phyloP scores from a whole-genome alignment of 2,888 invertebrate genomes.

The Coenonympha glycerion region DNA sequence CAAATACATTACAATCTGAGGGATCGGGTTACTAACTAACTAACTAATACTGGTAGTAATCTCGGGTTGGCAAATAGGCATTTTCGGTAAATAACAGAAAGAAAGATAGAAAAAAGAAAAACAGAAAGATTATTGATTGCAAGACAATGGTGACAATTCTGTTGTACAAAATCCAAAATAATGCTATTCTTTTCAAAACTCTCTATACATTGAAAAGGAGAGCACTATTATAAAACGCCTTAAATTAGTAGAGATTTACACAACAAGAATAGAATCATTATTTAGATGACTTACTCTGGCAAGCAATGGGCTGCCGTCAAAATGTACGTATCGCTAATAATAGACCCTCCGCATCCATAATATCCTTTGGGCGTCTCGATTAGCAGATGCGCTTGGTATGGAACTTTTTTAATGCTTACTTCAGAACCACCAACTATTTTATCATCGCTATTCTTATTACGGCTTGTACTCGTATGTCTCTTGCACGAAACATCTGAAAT shows the following conservation, averaged over 20 bases:
- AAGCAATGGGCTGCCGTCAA: constrained; percentile 14
- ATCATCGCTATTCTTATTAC: not conserved
- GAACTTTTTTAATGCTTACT: not conserved
- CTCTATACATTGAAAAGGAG: too few relatives aligned
- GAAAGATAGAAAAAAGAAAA: too few relatives aligned
- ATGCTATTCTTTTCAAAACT: too few relatives aligned
- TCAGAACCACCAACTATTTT: constrained; percentile 5
- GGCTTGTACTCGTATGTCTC: not conserved
- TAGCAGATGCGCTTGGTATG: constrained; percentile 3
- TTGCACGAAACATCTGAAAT: constrained; percentile 2
- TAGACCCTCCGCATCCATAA: constrained; percentile 2
- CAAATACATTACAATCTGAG: too few relatives aligned
- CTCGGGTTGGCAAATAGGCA: too few relatives aligned
- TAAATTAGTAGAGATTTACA: not conserved
- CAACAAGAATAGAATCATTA: not conserved
- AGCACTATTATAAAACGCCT: too few relatives aligned
- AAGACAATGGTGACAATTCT: too few relatives aligned
- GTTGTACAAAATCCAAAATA: too few relatives aligned
- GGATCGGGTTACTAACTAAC: too few relatives aligned
- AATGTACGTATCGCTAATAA: not conserved
- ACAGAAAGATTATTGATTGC: too few relatives aligned
- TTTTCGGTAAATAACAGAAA: too few relatives aligned
- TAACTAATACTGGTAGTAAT: too few relatives aligned
- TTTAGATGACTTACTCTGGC: not conserved
- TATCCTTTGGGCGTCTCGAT: not conserved